Evolutionary conservation across 2,888 invertebrate genomes (phyloP).

Genomic region (Morinoia aosen): DNA sequence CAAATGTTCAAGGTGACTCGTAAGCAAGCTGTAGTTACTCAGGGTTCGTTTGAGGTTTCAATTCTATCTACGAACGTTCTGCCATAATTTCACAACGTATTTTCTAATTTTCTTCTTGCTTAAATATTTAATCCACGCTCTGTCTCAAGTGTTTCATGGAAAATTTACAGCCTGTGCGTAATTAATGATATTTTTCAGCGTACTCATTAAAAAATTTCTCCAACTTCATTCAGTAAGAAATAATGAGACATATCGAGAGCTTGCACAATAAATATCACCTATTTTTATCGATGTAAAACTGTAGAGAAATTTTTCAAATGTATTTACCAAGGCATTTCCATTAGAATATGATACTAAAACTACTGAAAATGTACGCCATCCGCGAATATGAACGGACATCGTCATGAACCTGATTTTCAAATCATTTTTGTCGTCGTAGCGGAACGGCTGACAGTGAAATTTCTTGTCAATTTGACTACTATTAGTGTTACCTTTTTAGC

Average conservation of each 20-base stretch:
- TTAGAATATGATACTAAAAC: too few species aligned
- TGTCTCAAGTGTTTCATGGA: not conserved
- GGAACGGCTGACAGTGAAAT: too few species aligned
- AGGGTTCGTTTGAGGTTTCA: not conserved
- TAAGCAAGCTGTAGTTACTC: not conserved
- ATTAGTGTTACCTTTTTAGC: too few species aligned
- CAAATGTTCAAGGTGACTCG: not conserved
- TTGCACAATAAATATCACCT: too few species aligned
- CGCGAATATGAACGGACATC: too few species aligned
- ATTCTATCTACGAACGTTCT: not conserved
- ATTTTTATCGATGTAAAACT: too few species aligned
- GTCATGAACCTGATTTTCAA: too few species aligned
- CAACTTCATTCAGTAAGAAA: not conserved
- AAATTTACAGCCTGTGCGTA: not conserved
- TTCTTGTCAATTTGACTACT: too few species aligned
- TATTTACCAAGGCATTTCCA: too few species aligned
- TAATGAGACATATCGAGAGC: not conserved
- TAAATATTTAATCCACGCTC: not conserved
- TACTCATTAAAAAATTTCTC: not conserved
- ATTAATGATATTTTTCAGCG: not conserved
- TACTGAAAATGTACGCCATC: too few species aligned
- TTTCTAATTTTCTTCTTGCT: not conserved
- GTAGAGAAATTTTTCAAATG: too few species aligned
- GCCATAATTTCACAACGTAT: not conserved
- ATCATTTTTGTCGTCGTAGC: too few species aligned